Evolutionary conservation across 2,888 invertebrate genomes (phyloP).

Genomic region (Epistrophe eligans): DNA sequence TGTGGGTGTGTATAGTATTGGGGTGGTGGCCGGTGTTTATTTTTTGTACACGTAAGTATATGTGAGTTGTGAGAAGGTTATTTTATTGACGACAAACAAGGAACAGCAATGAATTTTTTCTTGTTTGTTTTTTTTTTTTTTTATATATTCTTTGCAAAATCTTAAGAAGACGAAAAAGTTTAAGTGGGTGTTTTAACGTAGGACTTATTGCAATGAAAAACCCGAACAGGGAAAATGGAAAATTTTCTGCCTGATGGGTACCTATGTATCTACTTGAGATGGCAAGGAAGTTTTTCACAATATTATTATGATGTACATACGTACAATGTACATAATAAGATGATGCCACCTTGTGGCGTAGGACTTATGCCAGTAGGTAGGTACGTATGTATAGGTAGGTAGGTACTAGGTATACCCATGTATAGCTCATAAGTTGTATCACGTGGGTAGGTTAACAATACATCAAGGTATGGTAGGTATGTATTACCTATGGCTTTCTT

Average conservation of each 20-base stretch:
- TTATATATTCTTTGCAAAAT: constrained; percentile 25
- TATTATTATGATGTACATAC: background rate
- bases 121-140: background rate
- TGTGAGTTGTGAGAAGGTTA: constrained; percentile 43
- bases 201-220: constrained; percentile 5
- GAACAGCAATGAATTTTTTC: constrained; percentile 28
- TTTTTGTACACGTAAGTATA: constrained; percentile 15
- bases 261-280: constrained; percentile 28
- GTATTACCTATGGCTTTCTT: background rate
- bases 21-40: constrained; percentile 70
- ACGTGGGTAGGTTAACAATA: constrained; percentile 16
- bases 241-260: constrained; percentile 31
- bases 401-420: background rate
- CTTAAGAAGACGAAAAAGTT: constrained; percentile 33
- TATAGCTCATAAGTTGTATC: no score
- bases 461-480: background rate
- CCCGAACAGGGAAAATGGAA: constrained; percentile 50
- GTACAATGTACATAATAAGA: background rate
- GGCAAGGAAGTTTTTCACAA: constrained; percentile 40
- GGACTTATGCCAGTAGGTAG: constrained; percentile 3
- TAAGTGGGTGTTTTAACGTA: constrained; percentile 53
- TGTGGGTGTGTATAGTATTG: constrained; percentile 73
- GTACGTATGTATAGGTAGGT: background rate
- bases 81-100: constrained; percentile 33
- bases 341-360: constrained; percentile 17